phyloP scores from a whole-genome alignment of 2,888 invertebrate genomes.

The Ganaspis brasiliensis region DNA sequence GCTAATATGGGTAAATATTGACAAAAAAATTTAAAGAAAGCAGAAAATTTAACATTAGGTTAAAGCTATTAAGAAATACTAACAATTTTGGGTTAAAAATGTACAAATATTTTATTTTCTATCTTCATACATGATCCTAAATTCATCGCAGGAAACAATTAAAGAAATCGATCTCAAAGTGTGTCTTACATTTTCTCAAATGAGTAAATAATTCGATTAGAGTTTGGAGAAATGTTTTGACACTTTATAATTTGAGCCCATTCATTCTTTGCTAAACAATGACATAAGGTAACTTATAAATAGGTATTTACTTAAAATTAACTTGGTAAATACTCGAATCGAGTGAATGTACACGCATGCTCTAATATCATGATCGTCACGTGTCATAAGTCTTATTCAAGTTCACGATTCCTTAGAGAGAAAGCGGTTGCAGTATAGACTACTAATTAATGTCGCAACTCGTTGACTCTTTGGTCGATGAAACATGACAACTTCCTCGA shows the following conservation, averaged over 20 bases:
- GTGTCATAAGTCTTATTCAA: constrained; percentile 51
- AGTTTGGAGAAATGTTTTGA: not conserved
- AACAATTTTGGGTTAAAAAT: constrained; percentile 61
- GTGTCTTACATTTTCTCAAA: not conserved
- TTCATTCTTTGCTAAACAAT: constrained; percentile 23
- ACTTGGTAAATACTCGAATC: constrained; percentile 54
- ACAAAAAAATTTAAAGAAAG: too few relatives aligned
- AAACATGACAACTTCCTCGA: constrained; percentile 49
- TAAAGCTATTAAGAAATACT: not conserved
- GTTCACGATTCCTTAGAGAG: constrained; percentile 42
- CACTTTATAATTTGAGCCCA: not conserved
- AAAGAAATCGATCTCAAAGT: not conserved
- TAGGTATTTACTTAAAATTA: constrained; percentile 55
- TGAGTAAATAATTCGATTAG: not conserved
- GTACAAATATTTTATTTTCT: constrained; percentile 73
- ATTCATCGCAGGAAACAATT: constrained; percentile 31
- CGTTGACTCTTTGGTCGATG: constrained; percentile 53
- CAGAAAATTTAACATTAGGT: not conserved
- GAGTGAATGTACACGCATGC: constrained; percentile 66
- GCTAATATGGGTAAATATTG: too few relatives aligned
- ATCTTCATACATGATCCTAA: constrained; percentile 59
- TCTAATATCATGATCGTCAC: constrained; percentile 59
- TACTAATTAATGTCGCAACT: constrained; percentile 36
- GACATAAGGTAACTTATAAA: constrained; percentile 56
- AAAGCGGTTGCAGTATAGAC: not conserved